phyloP scores from a whole-genome alignment of 2,113 vertebrate genomes.

The Halichoerus grypus region DNA sequence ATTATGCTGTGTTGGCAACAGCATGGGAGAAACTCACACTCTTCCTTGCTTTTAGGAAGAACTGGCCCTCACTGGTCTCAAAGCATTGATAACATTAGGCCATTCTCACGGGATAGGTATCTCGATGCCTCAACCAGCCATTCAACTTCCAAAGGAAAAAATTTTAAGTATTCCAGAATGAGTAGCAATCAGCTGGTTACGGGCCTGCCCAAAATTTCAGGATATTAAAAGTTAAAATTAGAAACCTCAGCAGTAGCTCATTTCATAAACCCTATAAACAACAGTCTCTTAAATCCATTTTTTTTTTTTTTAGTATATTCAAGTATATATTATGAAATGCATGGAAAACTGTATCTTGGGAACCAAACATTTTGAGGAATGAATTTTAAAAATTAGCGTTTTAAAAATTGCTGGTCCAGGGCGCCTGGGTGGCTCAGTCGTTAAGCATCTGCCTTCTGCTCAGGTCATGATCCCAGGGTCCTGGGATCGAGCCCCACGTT shows the following conservation, averaged over 20 bases:
- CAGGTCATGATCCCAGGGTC: too few relatives aligned
- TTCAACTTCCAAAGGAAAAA: background rate
- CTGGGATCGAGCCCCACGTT: too few relatives aligned
- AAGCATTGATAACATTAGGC: background rate
- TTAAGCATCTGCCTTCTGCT: too few relatives aligned
- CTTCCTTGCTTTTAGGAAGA: background rate
- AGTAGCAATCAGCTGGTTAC: background rate
- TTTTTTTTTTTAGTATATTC: background rate
- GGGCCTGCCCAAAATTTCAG: background rate
- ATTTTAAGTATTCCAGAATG: background rate
- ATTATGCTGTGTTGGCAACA: background rate
- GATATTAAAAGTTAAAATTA: background rate
- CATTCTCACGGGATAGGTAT: background rate
- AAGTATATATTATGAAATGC: background rate
- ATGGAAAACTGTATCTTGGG: background rate
- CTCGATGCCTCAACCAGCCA: background rate
- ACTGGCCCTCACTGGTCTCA: background rate
- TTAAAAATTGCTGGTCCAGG: background rate
- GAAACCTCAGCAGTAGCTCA: background rate
- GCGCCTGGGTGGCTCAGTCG: too few relatives aligned
- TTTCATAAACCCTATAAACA: background rate
- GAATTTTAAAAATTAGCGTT: background rate
- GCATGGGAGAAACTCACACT: background rate
- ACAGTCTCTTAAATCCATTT: background rate
- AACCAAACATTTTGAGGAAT: slow-evolving; percentile 46